Evolutionary conservation across 2,888 invertebrate species (phyloP).

Genomic region (Falcaria lacertinaria): DNA sequence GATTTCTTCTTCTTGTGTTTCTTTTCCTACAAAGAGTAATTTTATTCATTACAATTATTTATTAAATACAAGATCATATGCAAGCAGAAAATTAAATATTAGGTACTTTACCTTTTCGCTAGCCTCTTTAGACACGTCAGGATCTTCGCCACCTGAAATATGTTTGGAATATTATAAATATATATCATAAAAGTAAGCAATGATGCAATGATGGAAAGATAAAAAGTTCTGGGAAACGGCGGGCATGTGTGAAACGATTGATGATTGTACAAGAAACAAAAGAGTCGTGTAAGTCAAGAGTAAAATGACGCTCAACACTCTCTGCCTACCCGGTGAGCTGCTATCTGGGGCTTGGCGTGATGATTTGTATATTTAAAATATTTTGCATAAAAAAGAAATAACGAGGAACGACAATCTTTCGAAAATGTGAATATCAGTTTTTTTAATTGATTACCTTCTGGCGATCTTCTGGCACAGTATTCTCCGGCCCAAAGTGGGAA

Average conservation of each 20-base stretch:
- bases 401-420: too few species aligned
- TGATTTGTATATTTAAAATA: too few species aligned
- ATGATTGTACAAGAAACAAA: too few species aligned
- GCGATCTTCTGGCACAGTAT: conserved; percentile 85
- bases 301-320: too few species aligned
- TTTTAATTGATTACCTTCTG: conserved; percentile 84
- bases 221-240: too few species aligned
- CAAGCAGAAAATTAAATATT: conserved; percentile 25
- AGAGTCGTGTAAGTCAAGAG: too few species aligned
- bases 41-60: neutral
- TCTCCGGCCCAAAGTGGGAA: conserved; percentile 82
- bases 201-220: too few species aligned
- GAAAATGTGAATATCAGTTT: too few species aligned
- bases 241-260: too few species aligned
- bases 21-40: conserved; percentile 39
- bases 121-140: conserved; percentile 53
- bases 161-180: conserved; percentile 1
- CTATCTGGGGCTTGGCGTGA: too few species aligned
- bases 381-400: too few species aligned
- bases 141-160: conserved; percentile 65
- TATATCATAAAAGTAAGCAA: neutral
- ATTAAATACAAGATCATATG: conserved; percentile 6
- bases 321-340: too few species aligned
- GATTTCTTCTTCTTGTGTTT: conserved; percentile 78
- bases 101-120: conserved; percentile 41